Evolutionary conservation across 1,140 invertebrate species (phyloP).

Genomic region (Cydia strobilella): DNA sequence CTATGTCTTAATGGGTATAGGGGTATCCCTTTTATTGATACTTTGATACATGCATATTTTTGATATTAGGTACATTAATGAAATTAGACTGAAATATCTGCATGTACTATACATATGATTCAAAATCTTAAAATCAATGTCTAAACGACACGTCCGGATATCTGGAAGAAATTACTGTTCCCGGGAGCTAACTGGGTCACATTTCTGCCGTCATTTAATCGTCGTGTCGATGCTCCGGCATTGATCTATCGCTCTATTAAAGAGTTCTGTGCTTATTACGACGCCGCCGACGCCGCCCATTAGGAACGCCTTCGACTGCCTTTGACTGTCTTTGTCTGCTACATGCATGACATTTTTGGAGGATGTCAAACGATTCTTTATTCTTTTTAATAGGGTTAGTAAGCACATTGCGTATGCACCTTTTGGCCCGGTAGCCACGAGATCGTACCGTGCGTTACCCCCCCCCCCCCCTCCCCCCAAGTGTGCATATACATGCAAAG

Average conservation of each 20-base stretch:
- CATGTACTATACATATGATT: background rate
- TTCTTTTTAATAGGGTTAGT: no score
- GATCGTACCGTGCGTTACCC: no score
- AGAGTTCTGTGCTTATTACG: constrained; percentile 26
- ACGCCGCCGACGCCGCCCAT: constrained; percentile 15
- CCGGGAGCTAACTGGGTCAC: constrained; percentile 22
- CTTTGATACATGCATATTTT: background rate
- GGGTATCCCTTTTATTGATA: no score
- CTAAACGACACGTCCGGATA: background rate
- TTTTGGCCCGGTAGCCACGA: no score
- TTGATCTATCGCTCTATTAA: constrained; percentile 32
- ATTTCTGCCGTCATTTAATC: constrained; percentile 30
- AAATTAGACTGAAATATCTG: background rate
- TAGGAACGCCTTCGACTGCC: constrained; percentile 10
- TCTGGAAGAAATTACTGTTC: background rate
- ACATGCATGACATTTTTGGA: no score
- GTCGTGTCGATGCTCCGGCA: constrained; percentile 26
- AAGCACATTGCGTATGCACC: no score
- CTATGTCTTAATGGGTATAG: no score
- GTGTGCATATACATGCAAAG: no score
- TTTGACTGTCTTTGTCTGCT: background rate
- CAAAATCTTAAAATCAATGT: background rate
- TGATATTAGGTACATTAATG: background rate
- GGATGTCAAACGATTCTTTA: no score
- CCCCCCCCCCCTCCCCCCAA: no score